Evolutionary conservation across 2,113 vertebrate genomes (phyloP), one percentile per base, ranked within the genome.

Genomic region (Odontesthes bonariensis): DNA sequence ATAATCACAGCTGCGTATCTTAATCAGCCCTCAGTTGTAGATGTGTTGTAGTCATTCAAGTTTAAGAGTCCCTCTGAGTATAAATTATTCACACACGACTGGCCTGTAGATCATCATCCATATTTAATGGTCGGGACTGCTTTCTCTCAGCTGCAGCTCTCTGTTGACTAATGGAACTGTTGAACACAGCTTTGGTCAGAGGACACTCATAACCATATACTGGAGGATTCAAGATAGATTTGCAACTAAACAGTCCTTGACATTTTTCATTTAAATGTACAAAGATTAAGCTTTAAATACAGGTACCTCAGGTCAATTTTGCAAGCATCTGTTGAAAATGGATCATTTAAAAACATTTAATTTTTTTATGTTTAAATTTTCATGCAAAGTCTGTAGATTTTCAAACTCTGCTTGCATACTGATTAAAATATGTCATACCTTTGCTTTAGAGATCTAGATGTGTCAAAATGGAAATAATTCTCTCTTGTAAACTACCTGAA

Each of bases 51-150:
- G 80, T 86, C 68, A 83, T 71, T 87, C 68, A 51, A 75, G 61
- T 87, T 82, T 46, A 52, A 53, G 77, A 75, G 64, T 75, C 71
- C 42, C 59, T 59, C 69, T 67, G 32, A 27, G 38, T 77, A 90
- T 95, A 65, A 93, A 93, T 93, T 91, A 94, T 93, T 93, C 71
- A 94, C 73, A 35, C 71, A 78, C 73, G 81, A 84, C 79, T 32
- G 81, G 72, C 83, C 89, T 73, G 71, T 89, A 91, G 78, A 84
- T 86, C 85, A 58, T 85, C 90, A 91, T 94, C 73, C 52, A 91
- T 94, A 84, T 93, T 93, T 89, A 87, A 93, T 93, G 78, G 17
- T n/a, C 40, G 47, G 67, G 72, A 84, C 90, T 55, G 44, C 64
- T 47, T 65, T 68, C 72, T 82, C 66, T 65, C 73, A 70, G 73